These are phyloP conservation scores for Tenthredo mesomela DNA, from an alignment of 2,888 invertebrate genomes.

Conservation along the genomic window DNA sequence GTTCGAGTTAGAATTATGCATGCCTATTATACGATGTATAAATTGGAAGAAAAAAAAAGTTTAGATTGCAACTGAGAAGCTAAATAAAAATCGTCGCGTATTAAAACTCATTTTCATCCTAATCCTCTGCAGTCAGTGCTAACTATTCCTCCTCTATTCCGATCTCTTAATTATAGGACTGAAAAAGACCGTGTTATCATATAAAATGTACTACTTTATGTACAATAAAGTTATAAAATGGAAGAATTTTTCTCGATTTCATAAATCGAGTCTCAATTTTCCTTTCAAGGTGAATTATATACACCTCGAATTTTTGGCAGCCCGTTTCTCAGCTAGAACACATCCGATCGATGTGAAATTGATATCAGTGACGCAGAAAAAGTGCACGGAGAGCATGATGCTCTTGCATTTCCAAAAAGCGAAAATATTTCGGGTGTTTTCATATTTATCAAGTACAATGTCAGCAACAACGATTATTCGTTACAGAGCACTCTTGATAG, in stretches of 20 bases:
- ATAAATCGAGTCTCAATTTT: background rate
- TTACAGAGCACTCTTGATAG: too few species aligned
- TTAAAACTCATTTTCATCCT: background rate
- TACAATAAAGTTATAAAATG: background rate
- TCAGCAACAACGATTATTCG: too few species aligned
- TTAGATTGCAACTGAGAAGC: background rate
- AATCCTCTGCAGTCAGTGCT: background rate
- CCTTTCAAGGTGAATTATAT: too few species aligned
- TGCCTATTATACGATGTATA: background rate
- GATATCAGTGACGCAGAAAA: too few species aligned
- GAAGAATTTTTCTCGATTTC: background rate
- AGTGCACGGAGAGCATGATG: too few species aligned
- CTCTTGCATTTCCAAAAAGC: too few species aligned
- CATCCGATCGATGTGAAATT: too few species aligned
- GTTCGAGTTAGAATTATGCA: constrained; percentile 77
- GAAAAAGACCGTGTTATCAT: background rate
- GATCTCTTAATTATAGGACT: background rate
- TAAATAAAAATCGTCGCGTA: background rate
- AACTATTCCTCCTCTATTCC: background rate
- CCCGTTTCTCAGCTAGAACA: too few species aligned
- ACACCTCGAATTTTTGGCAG: too few species aligned
- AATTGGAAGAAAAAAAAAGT: background rate
- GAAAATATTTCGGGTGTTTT: too few species aligned
- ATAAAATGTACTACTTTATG: background rate
- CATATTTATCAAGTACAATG: too few species aligned